These are phyloP conservation scores for Acromyrmex charruanus DNA, from an alignment of 1,140 invertebrate genomes.

Conservation along the genomic window DNA sequence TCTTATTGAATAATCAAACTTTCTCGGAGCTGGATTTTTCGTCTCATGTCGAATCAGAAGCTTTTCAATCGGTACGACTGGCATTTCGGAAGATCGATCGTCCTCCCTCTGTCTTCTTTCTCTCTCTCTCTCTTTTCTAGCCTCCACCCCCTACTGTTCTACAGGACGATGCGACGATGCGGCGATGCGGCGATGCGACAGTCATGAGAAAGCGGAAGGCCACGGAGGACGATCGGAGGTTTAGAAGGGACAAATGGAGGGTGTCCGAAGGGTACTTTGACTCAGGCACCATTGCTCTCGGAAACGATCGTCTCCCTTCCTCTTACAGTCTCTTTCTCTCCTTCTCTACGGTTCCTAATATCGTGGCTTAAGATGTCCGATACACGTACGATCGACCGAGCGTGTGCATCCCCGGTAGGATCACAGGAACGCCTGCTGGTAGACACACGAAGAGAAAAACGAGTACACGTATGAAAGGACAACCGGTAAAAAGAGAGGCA, in stretches of 20 bases:
- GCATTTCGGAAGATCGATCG: slow-evolving; percentile 75
- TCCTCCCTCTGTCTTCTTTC: slow-evolving; percentile 25
- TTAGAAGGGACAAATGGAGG: slow-evolving; percentile 74
- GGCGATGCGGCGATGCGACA: slow-evolving; percentile 60
- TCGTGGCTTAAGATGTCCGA: slow-evolving; percentile 74
- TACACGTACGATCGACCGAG: slow-evolving; percentile 71
- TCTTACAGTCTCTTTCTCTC: slow-evolving; percentile 11
- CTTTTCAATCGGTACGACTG: slow-evolving; percentile 75
- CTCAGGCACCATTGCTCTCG: slow-evolving; percentile 72
- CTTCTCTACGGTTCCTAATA: slow-evolving; percentile 67
- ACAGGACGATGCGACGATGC: slow-evolving; percentile 30
- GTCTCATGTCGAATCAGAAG: slow-evolving; percentile 74
- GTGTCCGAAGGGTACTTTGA: slow-evolving; percentile 75
- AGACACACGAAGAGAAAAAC: slow-evolving; percentile 23
- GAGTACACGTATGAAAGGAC: slow-evolving; percentile 16
- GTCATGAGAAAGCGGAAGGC: slow-evolving; percentile 71
- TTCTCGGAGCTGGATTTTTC: slow-evolving; percentile 60
- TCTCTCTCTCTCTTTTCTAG: slow-evolving; percentile 42
- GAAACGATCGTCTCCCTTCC: slow-evolving; percentile 53
- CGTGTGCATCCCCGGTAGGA: slow-evolving; percentile 56
- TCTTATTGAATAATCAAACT: slow-evolving; percentile 51
- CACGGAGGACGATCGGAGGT: slow-evolving; percentile 64
- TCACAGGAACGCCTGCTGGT: slow-evolving; percentile 37
- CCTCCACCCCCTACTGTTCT: slow-evolving; percentile 49
- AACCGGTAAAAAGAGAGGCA: neutral